These are phyloP conservation scores for Galerucella calmariensis DNA, from an alignment of 2,888 invertebrate genomes.

Conservation along the genomic window DNA sequence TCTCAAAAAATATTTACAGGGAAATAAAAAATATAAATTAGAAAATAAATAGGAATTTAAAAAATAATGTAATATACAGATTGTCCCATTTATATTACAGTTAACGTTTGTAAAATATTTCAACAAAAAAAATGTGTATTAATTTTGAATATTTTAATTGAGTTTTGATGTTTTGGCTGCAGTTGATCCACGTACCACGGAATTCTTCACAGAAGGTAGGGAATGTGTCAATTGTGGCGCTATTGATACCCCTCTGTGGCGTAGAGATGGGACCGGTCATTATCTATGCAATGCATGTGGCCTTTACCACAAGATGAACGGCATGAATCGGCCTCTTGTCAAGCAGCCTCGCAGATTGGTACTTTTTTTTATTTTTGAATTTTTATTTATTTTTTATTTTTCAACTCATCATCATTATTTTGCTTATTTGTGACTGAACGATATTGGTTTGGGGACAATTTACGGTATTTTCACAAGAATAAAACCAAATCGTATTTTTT, in stretches of 20 bases:
- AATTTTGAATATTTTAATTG: constrained; percentile 14
- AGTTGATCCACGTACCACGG: constrained; percentile 63
- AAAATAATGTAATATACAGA: too few species aligned
- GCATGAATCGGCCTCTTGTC: constrained; percentile 90
- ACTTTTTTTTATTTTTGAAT: constrained; percentile 55
- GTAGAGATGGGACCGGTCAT: constrained; percentile 98
- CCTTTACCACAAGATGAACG: constrained; percentile 97
- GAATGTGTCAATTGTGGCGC: constrained; percentile 99
- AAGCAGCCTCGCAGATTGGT: constrained; percentile 94
- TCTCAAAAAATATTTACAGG: too few species aligned
- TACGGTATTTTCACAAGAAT: not conserved
- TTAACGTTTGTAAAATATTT: too few species aligned
- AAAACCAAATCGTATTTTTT: constrained; percentile 16
- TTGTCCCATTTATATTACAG: too few species aligned
- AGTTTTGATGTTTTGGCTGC: constrained; percentile 39
- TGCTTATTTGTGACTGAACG: constrained; percentile 49
- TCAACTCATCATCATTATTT: constrained; percentile 24
- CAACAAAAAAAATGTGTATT: too few species aligned
- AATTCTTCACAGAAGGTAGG: constrained; percentile 80
- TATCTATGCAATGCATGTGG: constrained; percentile 99
- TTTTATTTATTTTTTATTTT: constrained; percentile 28
- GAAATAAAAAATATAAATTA: too few species aligned
- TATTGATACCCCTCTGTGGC: constrained; percentile 96
- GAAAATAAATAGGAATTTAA: too few species aligned
- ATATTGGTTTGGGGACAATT: constrained; percentile 30